A percentile compares a stretch with the other conserved stretches of the same genome.
These are phyloP conservation scores for Hippocampus comes DNA, from an alignment of 2,113 vertebrate species.

Conservation along the genomic window DNA sequence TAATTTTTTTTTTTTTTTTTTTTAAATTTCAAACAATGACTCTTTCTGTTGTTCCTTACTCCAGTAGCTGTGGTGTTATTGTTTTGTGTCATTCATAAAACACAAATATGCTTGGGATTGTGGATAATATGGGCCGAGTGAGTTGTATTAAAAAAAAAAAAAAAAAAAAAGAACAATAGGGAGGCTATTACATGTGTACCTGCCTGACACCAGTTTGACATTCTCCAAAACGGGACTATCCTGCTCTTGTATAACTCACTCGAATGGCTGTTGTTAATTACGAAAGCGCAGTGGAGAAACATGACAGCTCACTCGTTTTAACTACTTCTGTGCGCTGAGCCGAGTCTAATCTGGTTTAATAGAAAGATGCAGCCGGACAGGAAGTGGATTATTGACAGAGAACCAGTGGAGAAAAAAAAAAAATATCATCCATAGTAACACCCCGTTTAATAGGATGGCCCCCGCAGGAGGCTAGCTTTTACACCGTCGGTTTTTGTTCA, in stretches of 20 bases:
- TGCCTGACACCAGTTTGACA: conserved; percentile 15
- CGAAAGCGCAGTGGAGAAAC: conserved; percentile 53
- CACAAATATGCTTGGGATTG: conserved; percentile 24
- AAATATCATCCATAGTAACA: conserved; percentile 36
- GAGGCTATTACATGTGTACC: conserved; percentile 27
- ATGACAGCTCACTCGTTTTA: conserved; percentile 64
- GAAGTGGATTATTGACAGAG: conserved; percentile 45
- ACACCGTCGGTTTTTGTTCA: conserved; percentile 39
- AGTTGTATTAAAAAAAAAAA: conserved; percentile 32
- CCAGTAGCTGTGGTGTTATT: conserved; percentile 4
- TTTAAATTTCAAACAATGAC: not conserved
- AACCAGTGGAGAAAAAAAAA: conserved; percentile 45
- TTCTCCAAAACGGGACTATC: conserved; percentile 37
- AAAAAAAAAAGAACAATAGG: not conserved
- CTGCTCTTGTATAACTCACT: conserved; percentile 52
- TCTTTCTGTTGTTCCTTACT: conserved; percentile 22
- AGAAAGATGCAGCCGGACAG: conserved; percentile 41
- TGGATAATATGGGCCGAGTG: conserved; percentile 29
- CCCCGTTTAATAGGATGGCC: conserved; percentile 41
- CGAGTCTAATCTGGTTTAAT: conserved; percentile 43
- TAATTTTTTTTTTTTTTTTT: not conserved
- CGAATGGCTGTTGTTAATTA: conserved; percentile 62
- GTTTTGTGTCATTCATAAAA: conserved; percentile 37
- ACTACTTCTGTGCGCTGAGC: conserved; percentile 48
- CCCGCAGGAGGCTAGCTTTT: conserved; percentile 43